phyloP scores from a whole-genome alignment of 1,140 invertebrate species.

The Drosophila persimilis region DNA sequence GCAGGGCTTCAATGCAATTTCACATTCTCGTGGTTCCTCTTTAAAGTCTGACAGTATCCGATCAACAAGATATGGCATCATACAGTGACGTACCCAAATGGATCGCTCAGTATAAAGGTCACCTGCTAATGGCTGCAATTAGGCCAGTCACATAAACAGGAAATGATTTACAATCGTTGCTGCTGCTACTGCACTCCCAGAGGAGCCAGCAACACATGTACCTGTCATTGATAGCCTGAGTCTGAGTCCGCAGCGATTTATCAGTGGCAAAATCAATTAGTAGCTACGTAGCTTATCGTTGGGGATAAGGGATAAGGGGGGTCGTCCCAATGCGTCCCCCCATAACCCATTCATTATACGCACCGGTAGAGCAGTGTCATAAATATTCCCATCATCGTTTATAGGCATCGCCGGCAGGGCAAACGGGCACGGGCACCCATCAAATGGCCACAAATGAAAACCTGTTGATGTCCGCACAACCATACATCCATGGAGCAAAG shows the following conservation, averaged over 20 bases:
- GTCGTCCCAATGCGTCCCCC: no score
- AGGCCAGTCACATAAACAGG: slow-evolving; percentile 59
- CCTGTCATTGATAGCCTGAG: slow-evolving; percentile 43
- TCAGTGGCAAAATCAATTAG: slow-evolving; percentile 77
- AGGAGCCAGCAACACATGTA: slow-evolving; percentile 62
- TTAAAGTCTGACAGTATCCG: slow-evolving; percentile 14
- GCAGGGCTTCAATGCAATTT: slow-evolving; percentile 34
- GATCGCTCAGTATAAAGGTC: slow-evolving; percentile 46
- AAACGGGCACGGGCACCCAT: slow-evolving; percentile 45
- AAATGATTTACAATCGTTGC: slow-evolving; percentile 68
- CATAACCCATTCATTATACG: slow-evolving; percentile 78
- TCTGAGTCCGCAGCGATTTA: slow-evolving; percentile 63
- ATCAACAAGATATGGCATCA: slow-evolving; percentile 4
- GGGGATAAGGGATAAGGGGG: slow-evolving; percentile 6
- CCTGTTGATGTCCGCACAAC: slow-evolving; percentile 67
- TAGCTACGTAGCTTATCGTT: slow-evolving; percentile 73
- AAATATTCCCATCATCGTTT: slow-evolving; percentile 82
- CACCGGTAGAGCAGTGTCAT: slow-evolving; percentile 74
- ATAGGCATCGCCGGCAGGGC: slow-evolving; percentile 44
- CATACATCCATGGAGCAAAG: background rate
- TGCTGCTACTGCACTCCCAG: slow-evolving; percentile 19
- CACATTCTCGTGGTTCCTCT: slow-evolving; percentile 30
- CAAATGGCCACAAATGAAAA: slow-evolving; percentile 78
- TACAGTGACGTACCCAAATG: slow-evolving; percentile 42
- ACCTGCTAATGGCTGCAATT: slow-evolving; percentile 51